A percentile compares a stretch with the other conserved stretches of the same genome.
Conservation (phyloP, 2,113 vertebrate species). For the Antechinus stuartii region DNA sequence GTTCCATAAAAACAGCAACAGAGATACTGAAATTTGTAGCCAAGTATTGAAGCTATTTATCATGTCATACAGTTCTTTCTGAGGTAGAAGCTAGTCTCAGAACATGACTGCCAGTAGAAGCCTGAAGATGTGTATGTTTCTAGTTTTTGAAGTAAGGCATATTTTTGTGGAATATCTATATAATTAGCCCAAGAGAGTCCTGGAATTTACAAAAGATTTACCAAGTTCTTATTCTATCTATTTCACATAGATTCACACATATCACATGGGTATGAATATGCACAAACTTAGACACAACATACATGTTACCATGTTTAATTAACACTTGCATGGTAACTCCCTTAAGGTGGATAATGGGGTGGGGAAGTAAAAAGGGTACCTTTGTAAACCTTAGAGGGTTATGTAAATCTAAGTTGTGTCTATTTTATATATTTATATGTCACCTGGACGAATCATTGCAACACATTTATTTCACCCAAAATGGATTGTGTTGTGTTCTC, state of each 20-base stretch:
- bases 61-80: neutral
- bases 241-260: neutral
- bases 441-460: neutral
- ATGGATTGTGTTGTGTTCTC: neutral
- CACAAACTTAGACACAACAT: neutral
- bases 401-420: neutral
- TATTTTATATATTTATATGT: neutral
- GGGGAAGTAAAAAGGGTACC: neutral
- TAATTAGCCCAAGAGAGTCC: neutral
- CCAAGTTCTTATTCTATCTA: neutral
- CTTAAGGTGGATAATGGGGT: too few relatives aligned
- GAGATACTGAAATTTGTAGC: neutral
- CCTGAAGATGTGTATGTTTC: neutral
- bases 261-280: too few relatives aligned
- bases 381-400: neutral
- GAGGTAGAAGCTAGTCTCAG: slow-evolving; percentile 13
- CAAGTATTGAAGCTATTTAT: neutral
- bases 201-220: neutral
- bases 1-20: neutral
- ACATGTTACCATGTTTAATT: neutral
- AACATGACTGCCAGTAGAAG: neutral
- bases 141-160: neutral
- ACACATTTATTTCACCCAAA: neutral
- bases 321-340: neutral
- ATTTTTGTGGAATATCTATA: neutral